Base-by-base conservation (phyloP, 2,113 vertebrate species). In the human (Homo sapiens) region DNA sequence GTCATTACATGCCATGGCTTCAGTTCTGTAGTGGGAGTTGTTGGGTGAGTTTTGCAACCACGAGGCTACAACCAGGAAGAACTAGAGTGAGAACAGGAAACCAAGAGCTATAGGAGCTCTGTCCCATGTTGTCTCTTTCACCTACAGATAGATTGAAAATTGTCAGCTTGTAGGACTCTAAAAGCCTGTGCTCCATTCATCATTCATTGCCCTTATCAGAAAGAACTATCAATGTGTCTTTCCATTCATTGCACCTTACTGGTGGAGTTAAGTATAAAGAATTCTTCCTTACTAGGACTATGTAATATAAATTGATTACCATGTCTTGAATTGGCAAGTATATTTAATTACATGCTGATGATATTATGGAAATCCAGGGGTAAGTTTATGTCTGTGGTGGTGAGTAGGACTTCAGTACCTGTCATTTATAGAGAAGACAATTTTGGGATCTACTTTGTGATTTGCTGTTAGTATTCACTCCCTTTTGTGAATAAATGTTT, bases 401-500 rank as follows among this genome's bases (percentile, higher is more conserved):
- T 48, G 35, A 91, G 22, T 81, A 80, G 48, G 73, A 76, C 30
- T 61, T 64, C 22, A 59, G 20, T 75, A 68, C 43, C 57, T 89
- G 55, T 90, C 82, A 38, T 75, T 84, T 80, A 84, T 13, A 57
- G 68, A 95, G 55, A 93, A 86, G 50, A n/a, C n/a, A 81, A 8
- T 66, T 93, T 93, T 84, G 70, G 20, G 78, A 88, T 55, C 18
- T 92, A 16, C 40, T 18, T 96, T 64, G 61, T 78, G 50, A 86
- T 66, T 86, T 86, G 48, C 45, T 96, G 9, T 93, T 90, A 61
- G 81, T 43, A n/a, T 82, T 96, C 11, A 68, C 10, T 94, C 75
- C 30, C 32, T 93, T 89, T 94, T 89, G 83, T 79, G 18, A 95
- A 95, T 50, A 75, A 43, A 59, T 87, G 43, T 50, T 88, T 72